phyloP scores from a whole-genome alignment of 64 coral and sea anemone species.

The Stylophora pistillata region DNA sequence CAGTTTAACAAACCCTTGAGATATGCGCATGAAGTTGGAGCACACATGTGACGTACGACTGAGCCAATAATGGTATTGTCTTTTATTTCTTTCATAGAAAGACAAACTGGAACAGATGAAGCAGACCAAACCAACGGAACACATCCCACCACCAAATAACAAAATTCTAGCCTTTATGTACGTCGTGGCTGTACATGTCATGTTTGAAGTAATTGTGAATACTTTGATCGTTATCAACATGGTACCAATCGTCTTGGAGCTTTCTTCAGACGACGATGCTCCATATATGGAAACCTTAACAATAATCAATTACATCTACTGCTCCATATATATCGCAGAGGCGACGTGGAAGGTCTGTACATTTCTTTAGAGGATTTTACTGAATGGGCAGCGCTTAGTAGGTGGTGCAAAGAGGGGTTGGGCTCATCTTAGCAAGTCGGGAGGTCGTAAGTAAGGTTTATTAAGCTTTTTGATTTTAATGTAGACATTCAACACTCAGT shows the following conservation, averaged over 20 bases:
- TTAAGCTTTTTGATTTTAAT: background rate
- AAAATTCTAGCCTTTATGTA: slow-evolving; percentile 64
- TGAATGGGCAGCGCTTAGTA: background rate
- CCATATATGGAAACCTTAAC: slow-evolving; percentile 64
- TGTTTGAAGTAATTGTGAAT: slow-evolving; percentile 86
- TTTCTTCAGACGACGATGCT: slow-evolving; percentile 80
- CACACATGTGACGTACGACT: too few relatives aligned
- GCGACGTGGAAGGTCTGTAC: slow-evolving; percentile 79
- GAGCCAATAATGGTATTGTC: background rate
- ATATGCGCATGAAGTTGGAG: too few relatives aligned
- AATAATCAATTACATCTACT: slow-evolving; percentile 87
- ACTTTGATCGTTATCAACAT: slow-evolving; percentile 83
- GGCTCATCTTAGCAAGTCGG: too few relatives aligned
- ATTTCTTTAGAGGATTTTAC: background rate
- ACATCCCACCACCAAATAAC: slow-evolving; percentile 52
- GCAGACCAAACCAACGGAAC: slow-evolving; percentile 67
- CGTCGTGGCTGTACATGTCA: slow-evolving; percentile 68
- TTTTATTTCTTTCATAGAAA: slow-evolving; percentile 63
- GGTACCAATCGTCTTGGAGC: slow-evolving; percentile 87
- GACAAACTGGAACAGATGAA: slow-evolving; percentile 89
- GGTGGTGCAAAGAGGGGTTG: too few relatives aligned
- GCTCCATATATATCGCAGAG: slow-evolving; percentile 72
- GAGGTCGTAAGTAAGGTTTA: too few relatives aligned
- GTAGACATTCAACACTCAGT: too few relatives aligned
- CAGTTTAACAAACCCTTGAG: too few relatives aligned